Percentiles rank a stretch among this genome's conserved stretches.
Conservation (phyloP, 2,888 invertebrate genomes). For the Mesorhabditis spiculigera region DNA sequence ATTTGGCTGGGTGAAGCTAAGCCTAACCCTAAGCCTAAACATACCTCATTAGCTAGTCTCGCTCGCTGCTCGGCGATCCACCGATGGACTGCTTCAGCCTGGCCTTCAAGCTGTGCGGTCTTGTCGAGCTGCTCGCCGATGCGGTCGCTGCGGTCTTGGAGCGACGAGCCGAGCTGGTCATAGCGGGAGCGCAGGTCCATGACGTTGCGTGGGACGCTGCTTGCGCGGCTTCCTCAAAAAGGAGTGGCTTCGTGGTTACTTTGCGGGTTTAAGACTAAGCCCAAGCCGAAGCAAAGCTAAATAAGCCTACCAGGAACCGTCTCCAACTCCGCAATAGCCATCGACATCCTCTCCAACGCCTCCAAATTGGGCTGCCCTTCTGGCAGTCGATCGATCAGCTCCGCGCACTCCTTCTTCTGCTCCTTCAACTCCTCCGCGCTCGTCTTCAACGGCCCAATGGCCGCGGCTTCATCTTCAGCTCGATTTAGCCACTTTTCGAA, state of each 20-base stretch:
- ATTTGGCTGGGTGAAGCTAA: no score
- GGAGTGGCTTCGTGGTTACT: no score
- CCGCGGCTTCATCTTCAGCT: neutral
- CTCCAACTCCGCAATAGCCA: conserved; percentile 2
- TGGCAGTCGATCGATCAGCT: conserved; percentile 16
- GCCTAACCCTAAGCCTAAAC: conserved; percentile 6
- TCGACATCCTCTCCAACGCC: conserved; percentile 1
- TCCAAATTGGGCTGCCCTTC: conserved; percentile 11
- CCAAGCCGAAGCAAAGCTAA: no score
- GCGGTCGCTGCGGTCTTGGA: conserved; percentile 22
- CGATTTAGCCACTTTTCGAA: neutral
- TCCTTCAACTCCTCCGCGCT: conserved; percentile 19
- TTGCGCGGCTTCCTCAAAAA: conserved; percentile 12
- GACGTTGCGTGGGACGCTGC: conserved; percentile 17
- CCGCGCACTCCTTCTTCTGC: conserved; percentile 21
- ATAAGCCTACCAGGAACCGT: neutral
- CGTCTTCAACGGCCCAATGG: conserved; percentile 22
- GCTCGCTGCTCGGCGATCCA: conserved; percentile 35
- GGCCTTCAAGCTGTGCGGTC: conserved; percentile 32
- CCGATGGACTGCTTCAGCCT: conserved; percentile 31
- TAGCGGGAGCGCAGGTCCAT: conserved; percentile 16
- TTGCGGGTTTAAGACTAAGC: no score
- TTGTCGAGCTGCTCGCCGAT: conserved; percentile 34
- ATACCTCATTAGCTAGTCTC: neutral
- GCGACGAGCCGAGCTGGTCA: conserved; percentile 20